Evolutionary conservation across 2,888 invertebrate species (phyloP), one percentile per base, ranked within the genome.

Genomic region (Meta bourneti): DNA sequence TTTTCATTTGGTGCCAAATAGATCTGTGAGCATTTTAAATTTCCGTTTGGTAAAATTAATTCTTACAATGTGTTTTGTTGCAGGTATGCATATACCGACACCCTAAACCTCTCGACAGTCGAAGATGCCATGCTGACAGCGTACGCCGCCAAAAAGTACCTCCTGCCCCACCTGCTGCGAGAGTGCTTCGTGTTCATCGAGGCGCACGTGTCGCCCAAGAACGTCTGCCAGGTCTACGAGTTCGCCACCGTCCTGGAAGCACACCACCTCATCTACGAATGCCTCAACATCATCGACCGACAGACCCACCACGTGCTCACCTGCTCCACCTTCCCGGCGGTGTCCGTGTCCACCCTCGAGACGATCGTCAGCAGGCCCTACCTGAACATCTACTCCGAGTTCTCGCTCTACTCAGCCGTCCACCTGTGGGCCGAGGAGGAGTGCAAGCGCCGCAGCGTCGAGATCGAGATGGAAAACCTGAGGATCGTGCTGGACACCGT

Each of bases 41-140:
- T 74, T 74, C 19, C 34, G 11, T 19, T 20, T 72, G 7, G 54
- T 19, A 72, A 48, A n/a, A 20, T 6, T 51, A 69, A 48, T 69
- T 83, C 34, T 4, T 34, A 1, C 4, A 1, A 34, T 34, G 34
- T 34, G 1, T 70, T 77, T 70, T 52, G 13, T 49, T 77, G 8
- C 19, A 93, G 94, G 72, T 94, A 94, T 84, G 94, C 94, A 6
- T 94, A 94, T 83, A 94, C 94, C 20, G 93, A 93, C 78, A 93
- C 93, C 20, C 77, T 94, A 5, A 94, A 94, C 54, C 88, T 94
- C 7, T 87, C 92, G 9, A 93, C 93, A 6, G 94, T 94, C 2
- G 94, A 94, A 85, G 94, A 94, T 93, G 93, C 94, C n/a, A 94
- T 94, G 94, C 85, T 94, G 49, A 94, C 94, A n/a, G 94, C 94